Base-by-base conservation (phyloP, 2,113 vertebrate species). In the Actenoides hombroni region DNA sequence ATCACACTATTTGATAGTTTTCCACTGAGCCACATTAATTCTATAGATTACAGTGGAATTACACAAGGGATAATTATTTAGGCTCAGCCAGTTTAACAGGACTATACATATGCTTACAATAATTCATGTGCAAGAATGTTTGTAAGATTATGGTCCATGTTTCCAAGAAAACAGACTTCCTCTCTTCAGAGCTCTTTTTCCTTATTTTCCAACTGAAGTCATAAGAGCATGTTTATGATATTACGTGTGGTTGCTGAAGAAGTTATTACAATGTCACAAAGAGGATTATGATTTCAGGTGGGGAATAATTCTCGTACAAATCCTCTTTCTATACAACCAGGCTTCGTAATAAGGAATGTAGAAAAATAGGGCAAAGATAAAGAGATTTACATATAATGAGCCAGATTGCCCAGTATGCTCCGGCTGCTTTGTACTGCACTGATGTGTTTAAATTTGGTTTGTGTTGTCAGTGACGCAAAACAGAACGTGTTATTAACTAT, bases 241-340 rank as follows among this genome's bases (percentile, higher is more conserved):
- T 92, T 96, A 92, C n/a, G 42, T 76, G 83, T 28, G 33, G 88
- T 92, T 79, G 69, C 94, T 96, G 80, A 96, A 95, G 76, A 93
- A 93, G 74, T 91, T 95, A 96, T 93, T 97, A 86, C 71, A 81
- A 68, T 92, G 92, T 81, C 90, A 94, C 80, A 96, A 93, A 95
- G 85, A 97, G 48, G 95, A 92, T 96, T 88, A 82, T 49, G 61
- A 84, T 95, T 94, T 96, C 92, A 96, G 94, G 95, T 97, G 86
- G 92, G 77, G 83, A 94, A 92, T 93, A 76, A 94, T 93, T 84
- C 94, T 92, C 9, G 5, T 33, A 71, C 86, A 96, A 96, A 96
- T 96, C 92, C 83, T 96, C 95, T 96, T 95, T 94, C 94, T 86
- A 84, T 91, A 84, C 69, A 90, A 94, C 94, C 56, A 92, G 79